A percentile compares a stretch with the other conserved stretches of the same genome.
Conservation (phyloP, 2,113 vertebrate species). For the Malaclemys terrapin region DNA sequence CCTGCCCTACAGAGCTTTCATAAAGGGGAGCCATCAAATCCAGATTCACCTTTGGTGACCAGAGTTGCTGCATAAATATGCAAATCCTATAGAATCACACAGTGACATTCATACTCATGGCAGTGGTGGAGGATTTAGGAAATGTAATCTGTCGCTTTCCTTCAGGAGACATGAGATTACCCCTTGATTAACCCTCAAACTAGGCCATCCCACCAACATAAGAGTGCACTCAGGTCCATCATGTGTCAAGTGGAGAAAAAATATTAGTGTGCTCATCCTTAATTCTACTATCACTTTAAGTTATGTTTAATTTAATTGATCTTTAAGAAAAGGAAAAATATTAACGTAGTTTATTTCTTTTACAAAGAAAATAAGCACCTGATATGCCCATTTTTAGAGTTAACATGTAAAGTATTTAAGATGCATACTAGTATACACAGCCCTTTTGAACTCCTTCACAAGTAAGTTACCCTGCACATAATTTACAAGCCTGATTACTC, state of each 20-base stretch:
- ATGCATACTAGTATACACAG: neutral
- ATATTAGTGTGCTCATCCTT: neutral
- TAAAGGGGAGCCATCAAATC: neutral
- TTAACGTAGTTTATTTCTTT: neutral
- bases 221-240: neutral
- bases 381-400: neutral
- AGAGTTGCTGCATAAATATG: neutral
- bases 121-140: neutral
- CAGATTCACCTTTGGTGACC: neutral
- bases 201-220: neutral
- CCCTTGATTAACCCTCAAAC: neutral
- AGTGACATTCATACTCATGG: neutral
- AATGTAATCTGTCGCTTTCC: neutral
- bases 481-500: neutral
- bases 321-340: neutral
- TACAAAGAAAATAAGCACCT: neutral
- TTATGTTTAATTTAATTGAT: neutral
- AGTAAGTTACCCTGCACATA: neutral
- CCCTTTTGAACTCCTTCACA: neutral
- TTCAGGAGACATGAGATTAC: neutral
- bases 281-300: neutral
- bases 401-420: neutral
- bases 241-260: neutral
- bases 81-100: neutral
- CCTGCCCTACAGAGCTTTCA: neutral